Base-by-base conservation (phyloP, 2,888 invertebrate species). In the Drosophila macrospina region DNA sequence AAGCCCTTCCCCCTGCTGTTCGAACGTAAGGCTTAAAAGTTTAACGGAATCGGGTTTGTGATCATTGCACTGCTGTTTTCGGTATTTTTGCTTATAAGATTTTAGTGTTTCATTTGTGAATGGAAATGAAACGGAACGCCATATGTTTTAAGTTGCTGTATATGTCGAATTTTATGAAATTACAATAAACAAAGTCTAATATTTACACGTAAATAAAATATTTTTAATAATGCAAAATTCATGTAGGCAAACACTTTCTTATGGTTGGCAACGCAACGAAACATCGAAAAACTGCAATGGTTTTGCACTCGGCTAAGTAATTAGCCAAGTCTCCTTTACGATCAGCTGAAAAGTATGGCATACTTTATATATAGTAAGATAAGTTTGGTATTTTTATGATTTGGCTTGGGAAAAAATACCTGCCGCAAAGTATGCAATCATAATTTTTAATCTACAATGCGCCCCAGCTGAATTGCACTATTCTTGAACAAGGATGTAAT, bases 1-100 rank as follows among this genome's bases (percentile, higher is more conserved):
- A 94, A 94, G 69, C 95, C 95, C 0, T 97, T 97, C 91, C 93
- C 94, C 4, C 93, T 95, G 74, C 81, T 97, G 5, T 97, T 90
- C 59, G 90, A 90, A 72, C 88, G 90, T 68, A 91, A 89, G 74
- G 84, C 74, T 45, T 90, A 64, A 47, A 6, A 0, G 10, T n/a
- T 16, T 4, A 34, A 15, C n/a, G 15, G 13, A 24, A 11, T 32
- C 13, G 20, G 24, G 24, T 60, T 73, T 63, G 50, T 42, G 30
- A 61, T 69, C 47, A 42, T 42, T 48, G 37, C 57, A 45, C 36
- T 61, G 50, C 45, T 61, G 67, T 69, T 45, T 64, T 66, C 48
- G 56, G 81, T 80, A 78, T 80, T 80, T 55, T 84, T 69, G 74
- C 61, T 51, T 69, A 61, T 82, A 87, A 87, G 85, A 47, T 59